Evolutionary conservation across 2,113 vertebrate species (phyloP), one percentile per base, ranked within the genome.

Genomic region (Pomatostomus ruficeps): DNA sequence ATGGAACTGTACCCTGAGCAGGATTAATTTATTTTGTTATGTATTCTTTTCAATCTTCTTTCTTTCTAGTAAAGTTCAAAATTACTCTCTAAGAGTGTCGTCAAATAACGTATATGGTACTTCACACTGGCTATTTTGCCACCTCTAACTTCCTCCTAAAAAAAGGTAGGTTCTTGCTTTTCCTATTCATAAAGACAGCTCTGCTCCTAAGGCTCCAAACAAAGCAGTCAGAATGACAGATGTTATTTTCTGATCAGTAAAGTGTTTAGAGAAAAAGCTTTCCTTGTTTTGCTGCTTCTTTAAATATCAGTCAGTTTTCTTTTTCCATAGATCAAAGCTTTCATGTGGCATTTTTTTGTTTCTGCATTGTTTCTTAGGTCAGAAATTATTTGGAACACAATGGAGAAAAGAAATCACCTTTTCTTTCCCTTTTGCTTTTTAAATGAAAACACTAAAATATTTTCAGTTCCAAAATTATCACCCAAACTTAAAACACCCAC

Each of bases 331-430:
- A 96, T 89, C 88, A 94, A 95, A 85, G 90, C 35, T 92, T 82
- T 92, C 51, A 46, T 33, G 21, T 40, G 24, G 24, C 43, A 25
- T 89, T 80, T 77, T 63, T 55, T 82, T 84, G 26, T 51, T 63
- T 89, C 55, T 81, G 18, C 26, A 55, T 58, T 82, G 61, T 93
- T 94, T 96, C 87, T 83, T 71, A 88, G 82, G 85, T 96, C 85
- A 96, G 51, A 93, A 93, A 93, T 51, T 5, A 85, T 77, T 91
- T 92, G 46, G 48, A 95, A 66, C 49, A 72, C 45, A 80, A 93
- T 36, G 45, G 33, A 81, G 42, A 73, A 71, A 85, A 79, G 36
- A 81, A 88, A 58, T 31, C 12, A 45, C 40, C 17, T 42, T 73
- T 85, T 52, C 31, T 65, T 80, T 67, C 42, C 58, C 15, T 67